Evolutionary conservation across 2,888 invertebrate genomes (phyloP), one percentile per base, ranked within the genome.

Genomic region (Laspeyria flexula): DNA sequence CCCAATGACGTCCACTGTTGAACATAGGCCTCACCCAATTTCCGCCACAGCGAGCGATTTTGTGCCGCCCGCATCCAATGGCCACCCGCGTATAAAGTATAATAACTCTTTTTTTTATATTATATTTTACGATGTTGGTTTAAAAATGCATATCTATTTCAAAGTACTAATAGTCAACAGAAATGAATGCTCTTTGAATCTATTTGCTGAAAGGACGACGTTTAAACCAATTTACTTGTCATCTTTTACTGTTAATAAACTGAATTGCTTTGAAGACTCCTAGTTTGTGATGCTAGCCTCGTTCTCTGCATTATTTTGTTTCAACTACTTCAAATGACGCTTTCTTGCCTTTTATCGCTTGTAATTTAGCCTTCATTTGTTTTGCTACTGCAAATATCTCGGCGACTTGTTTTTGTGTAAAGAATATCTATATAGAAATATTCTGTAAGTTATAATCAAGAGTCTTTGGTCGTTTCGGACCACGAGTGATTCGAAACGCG

Each of bases 161-260:
- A 21, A 3, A 3, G 21, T 3, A 2, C 21, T 21, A 3, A 21
- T 3, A 21, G 21, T 25, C 25, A 25, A 25, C 25, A 25, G 25
- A 25, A 21, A 21, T 3, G 41, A 35, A 31, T 29, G n/a, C 29
- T 31, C 44, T 41, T 29, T 10, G 5, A 48, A n/a, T n/a, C 27
- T 50, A 43, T 53, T 50, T 46, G 40, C 34, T 37, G 39, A 59
- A 57, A 57, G 38, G 39, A 27, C 16, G 43, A 43, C 50, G 42
- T 56, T 60, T 66, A 65, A 72, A 68, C 55, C 60, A 66, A 66
- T 68, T 70, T 60, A 50, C 51, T 62, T 51, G 49, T 37, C 62
- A 56, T 69, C 62, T 70, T 61, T 59, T 48, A 52, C 51, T 44
- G 53, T 64, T 65, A 70, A 64, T 62, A 57, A 50, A 62, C 55